Percentiles rank a stretch among this genome's conserved stretches.
phyloP scores from a whole-genome alignment of 2,797 vertebrate genomes.

The Craterocephalus amniculus region DNA sequence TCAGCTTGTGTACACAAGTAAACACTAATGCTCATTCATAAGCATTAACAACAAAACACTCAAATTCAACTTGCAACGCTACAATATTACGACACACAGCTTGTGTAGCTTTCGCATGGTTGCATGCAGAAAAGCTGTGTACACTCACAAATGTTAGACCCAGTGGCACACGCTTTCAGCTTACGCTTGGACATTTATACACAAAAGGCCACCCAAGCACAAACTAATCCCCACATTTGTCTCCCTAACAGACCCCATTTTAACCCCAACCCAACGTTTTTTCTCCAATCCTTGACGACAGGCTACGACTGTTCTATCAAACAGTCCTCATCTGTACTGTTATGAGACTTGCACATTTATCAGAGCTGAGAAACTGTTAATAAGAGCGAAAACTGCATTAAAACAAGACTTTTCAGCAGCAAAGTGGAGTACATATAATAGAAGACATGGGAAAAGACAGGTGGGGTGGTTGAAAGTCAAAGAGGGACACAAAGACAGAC shows the following conservation, averaged over 20 bases:
- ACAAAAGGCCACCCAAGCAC: conserved; percentile 62
- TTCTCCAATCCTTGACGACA: conserved; percentile 41
- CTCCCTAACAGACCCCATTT: conserved; percentile 15
- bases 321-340: conserved; percentile 39
- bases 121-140: conserved; percentile 51
- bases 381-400: conserved; percentile 52
- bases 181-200: conserved; percentile 62
- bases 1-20: conserved; percentile 45
- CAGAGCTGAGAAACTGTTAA: conserved; percentile 42
- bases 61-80: conserved; percentile 37
- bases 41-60: conserved; percentile 43
- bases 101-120: conserved; percentile 52
- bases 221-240: conserved; percentile 55
- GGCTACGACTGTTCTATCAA: conserved; percentile 30
- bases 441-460: conserved; percentile 33
- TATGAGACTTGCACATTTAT: conserved; percentile 18
- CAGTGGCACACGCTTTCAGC: conserved; percentile 42
- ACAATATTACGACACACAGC: conserved; percentile 50
- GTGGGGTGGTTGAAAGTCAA: conserved; percentile 29
- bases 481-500: conserved; percentile 37
- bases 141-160: conserved; percentile 32
- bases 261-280: conserved; percentile 46
- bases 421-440: conserved; percentile 36
- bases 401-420: conserved; percentile 41
- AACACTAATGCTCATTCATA: conserved; percentile 37